phyloP scores from a whole-genome alignment of 2,113 vertebrate species.

The Aegithalos caudatus region DNA sequence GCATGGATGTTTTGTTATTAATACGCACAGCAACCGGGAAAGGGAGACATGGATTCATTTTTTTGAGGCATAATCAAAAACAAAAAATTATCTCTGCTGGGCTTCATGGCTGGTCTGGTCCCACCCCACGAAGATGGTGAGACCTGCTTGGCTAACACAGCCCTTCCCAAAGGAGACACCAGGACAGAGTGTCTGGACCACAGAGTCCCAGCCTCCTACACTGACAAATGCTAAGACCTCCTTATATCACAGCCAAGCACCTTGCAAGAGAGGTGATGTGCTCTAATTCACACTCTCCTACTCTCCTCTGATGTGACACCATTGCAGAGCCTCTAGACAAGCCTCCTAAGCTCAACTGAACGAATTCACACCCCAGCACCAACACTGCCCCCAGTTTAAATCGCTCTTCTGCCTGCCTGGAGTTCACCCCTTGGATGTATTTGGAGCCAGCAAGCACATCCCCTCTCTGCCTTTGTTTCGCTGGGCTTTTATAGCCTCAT shows the following conservation, averaged over 20 bases:
- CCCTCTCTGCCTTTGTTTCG: neutral
- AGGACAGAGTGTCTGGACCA: neutral
- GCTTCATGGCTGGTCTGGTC: neutral
- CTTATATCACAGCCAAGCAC: neutral
- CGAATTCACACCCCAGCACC: neutral
- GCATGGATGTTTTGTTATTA: conserved; percentile 6
- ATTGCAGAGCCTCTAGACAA: neutral
- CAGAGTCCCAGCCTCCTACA: neutral
- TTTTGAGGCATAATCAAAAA: neutral
- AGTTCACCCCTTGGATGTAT: neutral
- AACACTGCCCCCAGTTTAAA: neutral
- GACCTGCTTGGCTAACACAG: neutral
- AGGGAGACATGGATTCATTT: neutral
- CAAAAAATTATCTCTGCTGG: neutral
- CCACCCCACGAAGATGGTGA: neutral
- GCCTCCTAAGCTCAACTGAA: neutral
- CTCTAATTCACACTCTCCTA: neutral
- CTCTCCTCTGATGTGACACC: neutral
- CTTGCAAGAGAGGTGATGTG: neutral
- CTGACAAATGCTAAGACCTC: neutral
- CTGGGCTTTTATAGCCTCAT: neutral
- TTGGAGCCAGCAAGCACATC: neutral
- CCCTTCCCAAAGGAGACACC: neutral
- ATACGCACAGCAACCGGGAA: neutral
- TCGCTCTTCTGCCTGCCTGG: neutral